Evolutionary conservation across 2,113 vertebrate genomes (phyloP), one percentile per base, ranked within the genome.

Genomic region (Beaufortia kweichowensis): DNA sequence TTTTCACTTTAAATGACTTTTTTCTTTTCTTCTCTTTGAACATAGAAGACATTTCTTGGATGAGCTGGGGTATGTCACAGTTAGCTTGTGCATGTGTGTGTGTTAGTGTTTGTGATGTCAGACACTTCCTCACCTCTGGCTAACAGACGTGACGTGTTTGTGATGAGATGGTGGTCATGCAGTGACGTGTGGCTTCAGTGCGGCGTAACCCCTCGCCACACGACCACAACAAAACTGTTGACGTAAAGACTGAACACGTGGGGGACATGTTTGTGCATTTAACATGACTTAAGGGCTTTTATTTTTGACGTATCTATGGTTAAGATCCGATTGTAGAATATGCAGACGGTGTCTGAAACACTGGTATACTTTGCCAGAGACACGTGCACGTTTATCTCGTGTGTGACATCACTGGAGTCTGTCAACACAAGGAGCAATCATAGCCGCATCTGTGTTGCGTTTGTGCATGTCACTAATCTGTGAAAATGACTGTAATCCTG

Each of bases 21-120:
- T 33, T 56, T 39, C 46, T 77, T 48, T 64, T 86, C 68, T 60
- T 81, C 53, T 86, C 74, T 81, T 70, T 81, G 61, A 81, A 41
- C 78, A 84, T 83, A 91, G 90, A 85, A 56, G 31, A 76, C 67
- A 79, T 77, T 43, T 83, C 86, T 79, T 89, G 89, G 89, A 90
- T 88, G 80, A 88, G 78, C 78, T 83, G 86, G 66, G 91, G 91
- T 93, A 91, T 72, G 91, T 90, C 59, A 55, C 11, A 31, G 33
- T 43, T 31, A 41, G 24, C 26, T 3, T 61, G 2, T 43, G 31
- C 10, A 33, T 31, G 24, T 46, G 19, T 81, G 26, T 75, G 71
- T 76, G 8, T 77, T 75, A 50, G 26, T 73, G 61, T 62, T 6
- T 57, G 53, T 57, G 53, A 56, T 57, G 41, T 23, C 35, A 21